Evolutionary conservation across 2,888 invertebrate species (phyloP), one percentile per base, ranked within the genome.

Genomic region (Lithosia quadra): DNA sequence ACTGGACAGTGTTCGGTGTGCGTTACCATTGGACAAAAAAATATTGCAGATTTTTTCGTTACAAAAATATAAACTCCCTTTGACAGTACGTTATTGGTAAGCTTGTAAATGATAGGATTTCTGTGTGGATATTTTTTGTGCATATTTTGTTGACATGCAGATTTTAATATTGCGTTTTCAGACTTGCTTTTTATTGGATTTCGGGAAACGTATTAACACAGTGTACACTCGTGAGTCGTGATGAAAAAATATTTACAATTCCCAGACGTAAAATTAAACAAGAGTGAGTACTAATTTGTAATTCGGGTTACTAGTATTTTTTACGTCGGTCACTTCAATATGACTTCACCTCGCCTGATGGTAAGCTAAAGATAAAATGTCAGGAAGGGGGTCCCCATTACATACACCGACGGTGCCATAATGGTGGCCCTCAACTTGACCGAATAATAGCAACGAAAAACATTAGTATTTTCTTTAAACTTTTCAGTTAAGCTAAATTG

Each of bases 51-150:
- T 79, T 62, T 59, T 21, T 59, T n/a, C 0, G 24, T 3, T 2
- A 18, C 64, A 56, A 63, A 57, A 58, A 67, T 65, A 70, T 58
- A 68, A 64, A 39, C 34, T 22, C 67, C 62, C 63, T 75, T 74
- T 43, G 62, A 65, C 65, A 60, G 61, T 63, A 67, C 64, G 67
- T 74, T 72, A 57, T 63, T 24, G 43, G 59, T 68, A 67, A 71
- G 71, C 68, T 72, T 71, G 77, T 70, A 67, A 79, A 73, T 79
- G 66, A 73, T 69, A 76, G 73, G 69, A 69, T 65, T 73, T 78
- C 69, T 68, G 59, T 53, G 34, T 53, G 22, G 43, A 34, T 57
- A 36, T 39, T 65, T 58, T 34, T 60, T 59, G 36, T 34, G 33
- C 55, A 36, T 63, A 56, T 53, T 61, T 56, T 24, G 21, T 53